phyloP scores from a whole-genome alignment of 2,888 invertebrate genomes.

The Ormyrus labotus region DNA sequence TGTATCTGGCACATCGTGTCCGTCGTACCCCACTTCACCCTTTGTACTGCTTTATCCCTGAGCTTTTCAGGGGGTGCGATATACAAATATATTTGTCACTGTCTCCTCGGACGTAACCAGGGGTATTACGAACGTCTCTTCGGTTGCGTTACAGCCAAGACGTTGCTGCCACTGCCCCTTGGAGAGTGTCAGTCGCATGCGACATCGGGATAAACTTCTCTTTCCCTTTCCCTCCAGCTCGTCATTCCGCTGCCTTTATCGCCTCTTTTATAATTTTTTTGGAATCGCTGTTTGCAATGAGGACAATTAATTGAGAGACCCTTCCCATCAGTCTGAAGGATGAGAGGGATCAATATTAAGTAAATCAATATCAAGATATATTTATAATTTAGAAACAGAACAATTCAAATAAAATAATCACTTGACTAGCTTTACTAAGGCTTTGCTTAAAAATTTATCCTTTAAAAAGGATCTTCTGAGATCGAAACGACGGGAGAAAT shows the following conservation, averaged over 20 bases:
- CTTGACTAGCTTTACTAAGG: too few species aligned
- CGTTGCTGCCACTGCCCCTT: slow-evolving; percentile 41
- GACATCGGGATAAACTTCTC: slow-evolving; percentile 42
- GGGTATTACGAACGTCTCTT: slow-evolving; percentile 51
- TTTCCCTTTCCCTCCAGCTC: not conserved
- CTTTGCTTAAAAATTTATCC: too few species aligned
- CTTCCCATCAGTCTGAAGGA: too few species aligned
- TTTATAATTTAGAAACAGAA: too few species aligned
- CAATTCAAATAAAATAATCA: too few species aligned
- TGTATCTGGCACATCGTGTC: slow-evolving; percentile 30
- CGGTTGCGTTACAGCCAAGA: slow-evolving; percentile 36
- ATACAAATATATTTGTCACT: slow-evolving; percentile 65
- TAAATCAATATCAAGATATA: too few species aligned
- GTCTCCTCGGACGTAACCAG: slow-evolving; percentile 56
- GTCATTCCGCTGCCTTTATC: not conserved
- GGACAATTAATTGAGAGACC: too few species aligned
- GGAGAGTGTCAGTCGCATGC: slow-evolving; percentile 47
- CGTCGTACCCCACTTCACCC: not conserved
- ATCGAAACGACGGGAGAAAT: too few species aligned
- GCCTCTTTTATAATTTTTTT: slow-evolving; percentile 34
- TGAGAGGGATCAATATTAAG: too few species aligned
- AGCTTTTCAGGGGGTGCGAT: slow-evolving; percentile 54
- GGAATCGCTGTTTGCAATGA: slow-evolving; percentile 1
- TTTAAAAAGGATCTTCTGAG: too few species aligned
- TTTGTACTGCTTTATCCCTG: slow-evolving; percentile 43